A percentile compares a stretch with the other conserved stretches of the same genome.
These are phyloP conservation scores for Zosterops pallidus DNA, from an alignment of 2,113 vertebrate genomes.

Conservation along the genomic window DNA sequence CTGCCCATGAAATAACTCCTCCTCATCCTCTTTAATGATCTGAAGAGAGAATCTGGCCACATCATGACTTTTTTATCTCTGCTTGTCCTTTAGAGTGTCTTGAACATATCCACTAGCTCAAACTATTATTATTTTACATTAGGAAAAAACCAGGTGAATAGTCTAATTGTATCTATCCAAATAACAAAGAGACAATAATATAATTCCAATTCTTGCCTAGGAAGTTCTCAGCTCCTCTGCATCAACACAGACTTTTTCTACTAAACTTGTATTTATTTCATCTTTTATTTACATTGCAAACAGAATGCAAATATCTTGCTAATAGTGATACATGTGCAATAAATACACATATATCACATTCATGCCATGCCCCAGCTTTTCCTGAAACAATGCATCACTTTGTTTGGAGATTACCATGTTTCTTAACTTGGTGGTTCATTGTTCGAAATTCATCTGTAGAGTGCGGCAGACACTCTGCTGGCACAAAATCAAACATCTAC, in stretches of 20 bases:
- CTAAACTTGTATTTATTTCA: neutral
- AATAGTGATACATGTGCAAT: neutral
- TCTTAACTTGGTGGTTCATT: neutral
- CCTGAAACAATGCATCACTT: neutral
- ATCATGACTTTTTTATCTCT: neutral
- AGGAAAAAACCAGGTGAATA: neutral
- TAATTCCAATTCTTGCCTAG: neutral
- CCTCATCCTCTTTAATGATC: neutral
- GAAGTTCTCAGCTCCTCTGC: neutral
- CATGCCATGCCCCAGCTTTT: neutral
- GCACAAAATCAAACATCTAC: neutral
- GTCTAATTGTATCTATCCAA: neutral
- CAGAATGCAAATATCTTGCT: neutral
- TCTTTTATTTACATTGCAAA: neutral
- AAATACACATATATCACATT: neutral
- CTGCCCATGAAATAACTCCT: neutral
- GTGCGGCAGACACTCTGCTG: neutral
- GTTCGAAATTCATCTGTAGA: neutral
- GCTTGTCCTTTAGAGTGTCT: neutral
- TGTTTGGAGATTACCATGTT: neutral
- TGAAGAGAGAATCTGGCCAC: neutral
- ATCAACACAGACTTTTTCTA: neutral
- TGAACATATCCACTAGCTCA: neutral
- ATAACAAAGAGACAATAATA: neutral
- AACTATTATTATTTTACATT: neutral